Base-by-base conservation (phyloP, 2,797 vertebrate species). In the Orientallactaga sibirica region DNA sequence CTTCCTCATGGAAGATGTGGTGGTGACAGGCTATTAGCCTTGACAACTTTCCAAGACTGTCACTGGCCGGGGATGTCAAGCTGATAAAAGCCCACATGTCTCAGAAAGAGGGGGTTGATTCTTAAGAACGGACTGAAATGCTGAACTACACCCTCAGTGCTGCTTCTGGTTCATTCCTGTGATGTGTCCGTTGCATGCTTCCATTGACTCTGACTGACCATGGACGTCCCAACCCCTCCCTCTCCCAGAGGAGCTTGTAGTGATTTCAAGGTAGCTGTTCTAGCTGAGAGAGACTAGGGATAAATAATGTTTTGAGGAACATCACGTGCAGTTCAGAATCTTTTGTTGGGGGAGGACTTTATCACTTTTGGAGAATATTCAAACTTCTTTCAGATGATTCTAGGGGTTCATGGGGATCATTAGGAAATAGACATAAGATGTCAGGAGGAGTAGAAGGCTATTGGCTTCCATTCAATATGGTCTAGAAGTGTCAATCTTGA, bases 21-120 rank as follows among this genome's bases (percentile, higher is more conserved):
- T 55, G 76, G 68, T 83, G 81, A 86, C 92, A 92, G 58, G 43
- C 55, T 91, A 79, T 93, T 92, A 78, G 80, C 93, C 55, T 90
- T 94, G 93, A 93, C 22, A 84, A 20, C n/a, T 87, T 58, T 96
- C 66, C 27, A 81, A 64, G 80, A 86, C 41, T 87, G 12, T 91
- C 92, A 78, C 70, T 75, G 73, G 83, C 68, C 64, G 3, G 7
- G 48, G 27, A 87, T 68, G 22, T 58, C n/a, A 90, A 25, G 73
- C 37, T 74, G 18, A 76, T 62, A 75, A 64, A 75, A 90, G 6
- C 11, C 10, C 76, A 83, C 24, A 2, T 5, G 27, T 81, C 75
- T 90, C 78, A 76, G n/a, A 74, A 79, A 33, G 70, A 67, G 33
- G 79, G 9, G 68, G 67, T 27, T 68, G 67, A 25, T 61, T 77